A percentile compares a stretch with the other conserved stretches of the same genome.
phyloP scores from a whole-genome alignment of 2,797 vertebrate species.

The Catostomus latipinnis region DNA sequence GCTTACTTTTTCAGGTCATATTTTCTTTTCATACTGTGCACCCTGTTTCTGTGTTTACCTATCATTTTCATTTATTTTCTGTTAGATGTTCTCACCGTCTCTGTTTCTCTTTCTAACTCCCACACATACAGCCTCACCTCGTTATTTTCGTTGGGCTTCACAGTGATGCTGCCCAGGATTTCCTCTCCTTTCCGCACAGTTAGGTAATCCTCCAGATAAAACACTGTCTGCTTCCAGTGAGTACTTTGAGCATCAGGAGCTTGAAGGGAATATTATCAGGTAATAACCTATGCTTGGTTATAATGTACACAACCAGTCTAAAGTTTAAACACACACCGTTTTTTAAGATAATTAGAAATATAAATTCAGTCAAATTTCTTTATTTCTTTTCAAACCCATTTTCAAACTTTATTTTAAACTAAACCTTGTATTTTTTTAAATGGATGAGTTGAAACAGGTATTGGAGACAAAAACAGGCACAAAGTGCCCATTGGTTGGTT shows the following conservation, averaged over 20 bases:
- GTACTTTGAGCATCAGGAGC: constrained; percentile 95
- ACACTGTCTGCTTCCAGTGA: constrained; percentile 99
- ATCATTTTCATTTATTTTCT: too few species aligned
- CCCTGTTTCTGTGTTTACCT: background rate
- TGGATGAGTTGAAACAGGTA: too few species aligned
- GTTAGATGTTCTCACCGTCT: background rate
- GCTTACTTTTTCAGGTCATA: background rate
- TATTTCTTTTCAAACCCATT: too few species aligned
- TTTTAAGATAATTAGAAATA: background rate
- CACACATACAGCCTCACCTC: constrained; percentile 81
- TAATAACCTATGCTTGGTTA: background rate
- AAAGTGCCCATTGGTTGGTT: too few species aligned
- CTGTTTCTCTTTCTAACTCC: background rate
- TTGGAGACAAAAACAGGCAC: too few species aligned
- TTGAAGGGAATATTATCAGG: constrained; percentile 59
- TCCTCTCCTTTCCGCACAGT: constrained; percentile 96
- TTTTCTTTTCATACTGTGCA: too few species aligned
- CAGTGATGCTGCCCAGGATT: constrained; percentile 91
- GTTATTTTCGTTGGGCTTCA: constrained; percentile 96
- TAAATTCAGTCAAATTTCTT: too few species aligned
- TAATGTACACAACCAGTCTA: background rate
- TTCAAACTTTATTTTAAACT: too few species aligned
- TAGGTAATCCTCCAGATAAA: constrained; percentile 97
- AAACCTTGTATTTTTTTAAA: too few species aligned
- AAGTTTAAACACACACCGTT: background rate